Evolutionary conservation across 2,888 invertebrate genomes (phyloP), one percentile per base, ranked within the genome.

Genomic region (Diplazon laetatorius): DNA sequence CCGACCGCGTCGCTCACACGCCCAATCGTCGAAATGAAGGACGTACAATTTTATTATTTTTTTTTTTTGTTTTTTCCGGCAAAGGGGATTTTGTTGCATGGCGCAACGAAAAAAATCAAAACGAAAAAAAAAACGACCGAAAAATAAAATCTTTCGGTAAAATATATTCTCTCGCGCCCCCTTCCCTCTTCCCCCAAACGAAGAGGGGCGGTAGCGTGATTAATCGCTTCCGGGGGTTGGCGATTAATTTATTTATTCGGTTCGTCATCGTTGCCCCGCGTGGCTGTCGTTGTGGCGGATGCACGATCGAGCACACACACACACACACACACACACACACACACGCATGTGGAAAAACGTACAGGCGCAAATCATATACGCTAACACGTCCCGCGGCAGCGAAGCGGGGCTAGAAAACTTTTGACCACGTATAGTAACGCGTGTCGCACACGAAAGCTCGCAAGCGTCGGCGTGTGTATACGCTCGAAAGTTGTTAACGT

Each of bases 361-460:
- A n/a, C n/a, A n/a, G n/a, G 52, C 39, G 76, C 60, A 75, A 80
- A 76, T 78, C 66, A 69, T 76, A 62, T 70, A 66, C 66, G 57
- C 60, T 59, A 68, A 78, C 72, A 65, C 72, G 74, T 60, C 78
- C 72, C 39, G 69, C 60, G 59, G 80, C 75, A 55, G 78, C 71
- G 62, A 69, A 74, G 63, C 68, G 63, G 72, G n/a, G 50, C 48
- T 66, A 77, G 52, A 80, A n/a, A 80, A 81, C 80, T 80, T 78
- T 78, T 78, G 76, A n/a, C 69, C 80, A 75, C 80, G 81, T 77
- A 12, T n/a, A n/a, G n/a, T n/a, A n/a, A n/a, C n/a, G 37, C 59
- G 66, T 57, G 39, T 50, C 69, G 60, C 48, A 50, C 42, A 20
- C 66, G 50, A 62, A 66, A n/a, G n/a, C n/a, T n/a, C n/a, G n/a